Evolutionary conservation across 1,140 invertebrate genomes (phyloP), one percentile per base, ranked within the genome.

Genomic region (Sitodiplosis mosellana): DNA sequence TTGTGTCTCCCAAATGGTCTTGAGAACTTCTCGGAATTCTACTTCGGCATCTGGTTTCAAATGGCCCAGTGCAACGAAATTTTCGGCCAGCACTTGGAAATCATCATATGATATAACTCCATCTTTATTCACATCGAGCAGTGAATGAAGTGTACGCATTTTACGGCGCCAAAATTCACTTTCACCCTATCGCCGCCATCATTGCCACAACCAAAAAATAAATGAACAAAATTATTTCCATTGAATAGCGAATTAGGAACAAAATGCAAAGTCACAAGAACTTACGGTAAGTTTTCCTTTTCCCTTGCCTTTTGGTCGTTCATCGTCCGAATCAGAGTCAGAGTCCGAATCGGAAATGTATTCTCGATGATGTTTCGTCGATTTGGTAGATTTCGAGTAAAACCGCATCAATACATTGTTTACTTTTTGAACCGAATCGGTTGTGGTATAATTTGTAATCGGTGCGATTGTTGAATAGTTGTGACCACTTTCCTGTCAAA

Each of bases 101-200:
- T 87, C 83, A 54, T 86, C 81, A 57, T 72, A 85, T 2, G 81
- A 83, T 51, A 87, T 75, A 42, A 87, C 74, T n/a, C 84, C 83
- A 56, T 87, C 84, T 58, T 85, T 85, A 62, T 87, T 85, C 6
- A 87, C 72, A 58, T 87, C 84, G 53, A 87, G 65, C 52, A 85
- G 76, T 51, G 75, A 76, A 60, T 87, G 83, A 43, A 85, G 70
- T 15, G 81, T 84, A 27, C 89, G 79, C 74, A 93, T 90, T 63
- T 90, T 89, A 53, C 78, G 71, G 50, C 79, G 69, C 88, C 89
- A 94, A 67, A 94, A 92, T 50, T 81, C 75, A 3, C 84, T 83
- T 48, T 73, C 69, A 20, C 81, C 82, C 75, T 92, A 57, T 37
- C 70, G 77, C 21, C n/a, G n/a, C n/a, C n/a, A n/a, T n/a, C n/a